Evolutionary conservation across 1,140 invertebrate genomes (phyloP).

Genomic region (Nymphalis io): DNA sequence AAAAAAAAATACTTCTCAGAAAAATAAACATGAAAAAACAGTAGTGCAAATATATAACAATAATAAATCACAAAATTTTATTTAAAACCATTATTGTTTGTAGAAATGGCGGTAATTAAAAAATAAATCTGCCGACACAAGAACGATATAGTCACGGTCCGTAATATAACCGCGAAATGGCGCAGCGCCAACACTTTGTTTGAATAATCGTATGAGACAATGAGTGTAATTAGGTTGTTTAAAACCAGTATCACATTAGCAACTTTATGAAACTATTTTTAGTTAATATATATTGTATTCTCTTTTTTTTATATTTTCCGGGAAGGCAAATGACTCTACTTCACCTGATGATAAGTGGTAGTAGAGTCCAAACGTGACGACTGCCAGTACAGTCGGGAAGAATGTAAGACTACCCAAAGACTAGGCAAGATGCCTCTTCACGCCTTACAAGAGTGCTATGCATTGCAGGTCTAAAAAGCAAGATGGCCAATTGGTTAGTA

Average conservation of each 20-base stretch:
- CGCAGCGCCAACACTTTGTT: slow-evolving; percentile 23
- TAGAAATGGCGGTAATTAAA: slow-evolving; percentile 6
- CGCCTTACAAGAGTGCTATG: too few species aligned
- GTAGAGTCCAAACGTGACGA: too few species aligned
- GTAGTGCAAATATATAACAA: neutral
- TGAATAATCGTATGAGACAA: slow-evolving; percentile 28
- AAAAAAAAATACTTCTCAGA: too few species aligned
- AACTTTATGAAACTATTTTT: slow-evolving; percentile 14
- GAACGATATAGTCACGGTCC: slow-evolving; percentile 1
- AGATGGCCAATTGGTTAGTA: too few species aligned
- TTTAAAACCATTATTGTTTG: neutral
- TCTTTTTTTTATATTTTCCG: too few species aligned
- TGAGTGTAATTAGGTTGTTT: slow-evolving; percentile 25
- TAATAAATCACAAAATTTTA: neutral
- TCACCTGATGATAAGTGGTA: too few species aligned
- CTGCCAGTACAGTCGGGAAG: too few species aligned
- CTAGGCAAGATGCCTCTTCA: too few species aligned
- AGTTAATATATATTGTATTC: neutral
- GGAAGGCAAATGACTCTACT: too few species aligned
- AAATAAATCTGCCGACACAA: neutral
- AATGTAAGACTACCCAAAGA: too few species aligned
- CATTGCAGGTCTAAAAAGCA: too few species aligned
- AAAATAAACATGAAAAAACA: too few species aligned
- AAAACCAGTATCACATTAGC: slow-evolving; percentile 16
- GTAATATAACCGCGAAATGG: slow-evolving; percentile 18